Base-by-base conservation (phyloP, 2,113 vertebrate species). In the Cromileptes altivelis region DNA sequence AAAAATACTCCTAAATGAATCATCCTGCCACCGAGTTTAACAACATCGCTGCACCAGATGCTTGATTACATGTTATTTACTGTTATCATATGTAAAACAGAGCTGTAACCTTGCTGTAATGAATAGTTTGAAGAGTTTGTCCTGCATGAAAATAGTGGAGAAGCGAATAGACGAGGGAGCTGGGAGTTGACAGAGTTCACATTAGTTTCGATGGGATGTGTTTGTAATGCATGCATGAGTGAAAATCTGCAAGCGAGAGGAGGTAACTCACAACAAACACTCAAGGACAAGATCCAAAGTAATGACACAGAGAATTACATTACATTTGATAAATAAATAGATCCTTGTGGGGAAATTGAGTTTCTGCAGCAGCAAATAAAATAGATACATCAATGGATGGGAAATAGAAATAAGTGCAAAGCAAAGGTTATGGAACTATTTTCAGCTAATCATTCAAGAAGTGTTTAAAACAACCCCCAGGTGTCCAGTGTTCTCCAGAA, bases 251-350 rank as follows among this genome's bases (percentile, higher is more conserved):
- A 37, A 8, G 33, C 33, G 33, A 37, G 33, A 45, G 21, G 4
- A 42, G 37, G 12, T 15, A 42, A 55, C 52, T 42, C 40, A 52
- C 53, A 81, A 49, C 45, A 86, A 72, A 77, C 23, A 42, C 61
- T 30, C 73, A 72, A 77, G 78, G 68, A 67, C 72, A 40, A 40
- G 49, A 69, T 30, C 30, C n/a, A 70, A 68, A 69, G 55, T 57
- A 63, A 78, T 56, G 56, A 42, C 68, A 55, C 10, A 15, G 47
- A 50, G 23, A 15, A 50, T 63, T 53, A 30, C 21, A 82, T 81
- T 78, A 57, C 49, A 57, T 69, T 42, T 62, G 61, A 81, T 77
- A 80, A 67, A 76, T 65, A 62, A 81, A 72, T 23, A 62, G 12
- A 72, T 73, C 1, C 17, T 19, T 27, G 23, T 37, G 11, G 25